phyloP scores from a whole-genome alignment of 1,140 invertebrate species.

The Idris sp. region DNA sequence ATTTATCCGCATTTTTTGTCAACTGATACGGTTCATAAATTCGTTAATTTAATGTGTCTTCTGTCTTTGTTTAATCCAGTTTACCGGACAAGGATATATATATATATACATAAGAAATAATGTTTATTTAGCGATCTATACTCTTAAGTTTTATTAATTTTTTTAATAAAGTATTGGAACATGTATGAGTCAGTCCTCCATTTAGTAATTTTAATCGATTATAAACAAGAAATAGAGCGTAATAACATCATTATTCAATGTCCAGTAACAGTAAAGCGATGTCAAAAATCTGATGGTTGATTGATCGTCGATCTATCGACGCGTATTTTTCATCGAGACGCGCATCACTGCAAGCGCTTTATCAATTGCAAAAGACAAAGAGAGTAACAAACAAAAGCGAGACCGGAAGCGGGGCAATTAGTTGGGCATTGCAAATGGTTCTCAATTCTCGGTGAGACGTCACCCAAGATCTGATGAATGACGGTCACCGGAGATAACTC shows the following conservation, averaged over 20 bases:
- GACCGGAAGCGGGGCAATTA: conserved; percentile 69
- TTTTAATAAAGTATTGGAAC: too few species aligned
- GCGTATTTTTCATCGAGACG: conserved; percentile 5
- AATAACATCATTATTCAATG: conserved; percentile 21
- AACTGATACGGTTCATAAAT: conserved; percentile 8
- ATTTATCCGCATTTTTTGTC: conserved; percentile 7
- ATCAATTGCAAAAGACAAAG: conserved; percentile 47
- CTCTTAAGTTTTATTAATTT: too few species aligned
- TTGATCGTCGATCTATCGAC: conserved; percentile 18
- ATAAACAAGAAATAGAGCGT: conserved; percentile 14
- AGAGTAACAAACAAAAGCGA: conserved; percentile 54
- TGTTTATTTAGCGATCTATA: too few species aligned
- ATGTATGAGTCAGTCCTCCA: too few species aligned
- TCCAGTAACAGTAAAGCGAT: conserved; percentile 1
- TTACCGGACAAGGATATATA: too few species aligned
- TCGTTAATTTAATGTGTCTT: conserved; percentile 5
- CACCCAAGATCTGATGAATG: conserved; percentile 26
- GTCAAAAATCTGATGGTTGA: conserved; percentile 28
- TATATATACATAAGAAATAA: too few species aligned
- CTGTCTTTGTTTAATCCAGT: too few species aligned
- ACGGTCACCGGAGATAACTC: conserved; percentile 15
- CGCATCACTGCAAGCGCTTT: conserved; percentile 16
- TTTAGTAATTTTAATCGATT: conserved; percentile 2
- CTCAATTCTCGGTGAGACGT: conserved; percentile 21
- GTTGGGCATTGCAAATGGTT: conserved; percentile 35